Base-by-base conservation (phyloP, 2,888 invertebrate genomes). In the Caenorhabditis sulstoni region DNA sequence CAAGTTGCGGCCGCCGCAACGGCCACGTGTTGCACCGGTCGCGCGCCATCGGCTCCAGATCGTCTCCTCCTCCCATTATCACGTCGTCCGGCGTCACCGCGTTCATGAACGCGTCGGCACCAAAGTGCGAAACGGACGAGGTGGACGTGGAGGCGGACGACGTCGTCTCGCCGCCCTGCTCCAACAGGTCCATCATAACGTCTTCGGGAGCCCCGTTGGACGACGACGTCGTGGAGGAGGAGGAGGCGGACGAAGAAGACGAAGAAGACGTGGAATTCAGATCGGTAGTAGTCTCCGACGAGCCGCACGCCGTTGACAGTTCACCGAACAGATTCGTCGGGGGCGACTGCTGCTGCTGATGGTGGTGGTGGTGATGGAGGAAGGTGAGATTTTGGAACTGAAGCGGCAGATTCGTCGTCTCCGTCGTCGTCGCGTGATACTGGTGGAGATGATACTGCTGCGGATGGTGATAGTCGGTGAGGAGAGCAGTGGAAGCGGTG, bases 1-100 rank as follows among this genome's bases (percentile, higher is more conserved):
- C 74, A 5, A 74, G 22, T 45, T 73, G 82, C 9, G 89, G 88
- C 55, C 87, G 76, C 45, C 81, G 95, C 90, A 96, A 93, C 81
- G 97, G 98, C 98, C 97, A 98, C 92, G 98, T 98, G 93, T 98
- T 97, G 87, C 96, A 96, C 78, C 98, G 94, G 57, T 88, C 88
- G 16, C 88, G 57, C 8, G 84, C 52, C 80, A 87, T 61, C 29
- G 88, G 86, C 55, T 77, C 76, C 45, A 87, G 45, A 29, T 88
- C 87, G 12, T 85, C 86, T 12, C 41, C 41, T 11, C 41, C 41
- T 11, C 61, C 50, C 53, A 71, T 57, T 55, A 73, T 41, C 20
- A 53, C 62, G 23, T 77, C 73, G 29, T 67, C 74, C 2, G 55
- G 59, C 29, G 62, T 62, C 35, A 44, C 49, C 20, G 49, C 20